A percentile compares a stretch with the other conserved stretches of the same genome.
phyloP scores from a whole-genome alignment of 1,140 invertebrate species.

The Mizuhopecten yessoensis region DNA sequence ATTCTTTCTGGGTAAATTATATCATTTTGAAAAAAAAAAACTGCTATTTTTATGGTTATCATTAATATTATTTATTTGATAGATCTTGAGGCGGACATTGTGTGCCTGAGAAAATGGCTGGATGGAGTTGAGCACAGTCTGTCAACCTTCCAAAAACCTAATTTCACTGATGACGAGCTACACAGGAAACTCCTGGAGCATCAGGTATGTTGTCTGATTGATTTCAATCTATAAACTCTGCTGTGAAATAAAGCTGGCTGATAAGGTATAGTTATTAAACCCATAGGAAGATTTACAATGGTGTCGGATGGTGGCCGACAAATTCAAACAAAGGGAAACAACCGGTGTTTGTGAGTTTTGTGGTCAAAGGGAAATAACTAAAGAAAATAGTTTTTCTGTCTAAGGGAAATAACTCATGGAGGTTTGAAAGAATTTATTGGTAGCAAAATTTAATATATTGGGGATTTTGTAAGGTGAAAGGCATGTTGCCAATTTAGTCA shows the following conservation, averaged over 20 bases:
- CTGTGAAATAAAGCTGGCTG: too few relatives aligned
- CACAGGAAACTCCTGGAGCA: slow-evolving; percentile 16
- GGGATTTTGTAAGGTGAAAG: too few relatives aligned
- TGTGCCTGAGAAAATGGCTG: neutral
- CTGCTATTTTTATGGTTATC: neutral
- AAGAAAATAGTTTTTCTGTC: neutral
- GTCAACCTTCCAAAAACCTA: neutral
- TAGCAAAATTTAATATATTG: too few relatives aligned
- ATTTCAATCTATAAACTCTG: neutral
- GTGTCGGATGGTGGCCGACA: too few relatives aligned
- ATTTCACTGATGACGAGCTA: neutral
- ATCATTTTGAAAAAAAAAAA: too few relatives aligned
- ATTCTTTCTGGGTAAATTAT: too few relatives aligned
- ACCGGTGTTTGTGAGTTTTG: neutral
- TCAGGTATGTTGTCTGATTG: neutral
- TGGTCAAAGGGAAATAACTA: slow-evolving; percentile 1
- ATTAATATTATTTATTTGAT: neutral
- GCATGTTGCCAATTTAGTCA: too few relatives aligned
- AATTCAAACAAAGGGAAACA: too few relatives aligned
- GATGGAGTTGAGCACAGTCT: neutral
- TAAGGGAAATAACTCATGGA: neutral
- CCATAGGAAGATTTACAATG: too few relatives aligned
- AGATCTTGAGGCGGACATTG: neutral
- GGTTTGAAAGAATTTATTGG: neutral
- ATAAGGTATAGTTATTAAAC: too few relatives aligned